These are phyloP conservation scores for Nymphicus hollandicus DNA, from an alignment of 2,113 vertebrate genomes.

Conservation along the genomic window DNA sequence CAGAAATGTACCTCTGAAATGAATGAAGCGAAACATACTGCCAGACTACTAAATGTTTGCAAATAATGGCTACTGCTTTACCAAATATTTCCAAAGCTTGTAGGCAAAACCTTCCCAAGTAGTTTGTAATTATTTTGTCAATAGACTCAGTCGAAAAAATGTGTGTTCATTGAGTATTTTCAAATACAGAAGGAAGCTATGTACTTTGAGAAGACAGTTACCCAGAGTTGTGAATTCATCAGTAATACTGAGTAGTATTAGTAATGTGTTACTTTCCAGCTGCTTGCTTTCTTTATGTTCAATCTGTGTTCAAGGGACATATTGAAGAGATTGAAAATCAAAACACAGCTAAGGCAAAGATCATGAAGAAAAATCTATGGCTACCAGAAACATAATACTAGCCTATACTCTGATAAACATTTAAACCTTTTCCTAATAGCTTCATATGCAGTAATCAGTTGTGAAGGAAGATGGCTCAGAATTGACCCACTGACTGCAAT, in stretches of 20 bases:
- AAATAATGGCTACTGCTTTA: not conserved
- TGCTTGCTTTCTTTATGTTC: not conserved
- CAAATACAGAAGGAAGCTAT: not conserved
- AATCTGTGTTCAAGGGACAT: not conserved
- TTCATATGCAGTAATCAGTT: not conserved
- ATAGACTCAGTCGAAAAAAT: not conserved
- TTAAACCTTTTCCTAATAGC: not conserved
- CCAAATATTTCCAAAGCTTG: not conserved
- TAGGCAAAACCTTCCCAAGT: not conserved
- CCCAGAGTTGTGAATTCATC: not conserved
- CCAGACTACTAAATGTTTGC: not conserved
- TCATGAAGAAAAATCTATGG: not conserved
- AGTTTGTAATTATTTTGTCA: not conserved
- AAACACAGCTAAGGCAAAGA: not conserved
- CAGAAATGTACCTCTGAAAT: not conserved
- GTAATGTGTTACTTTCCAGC: not conserved
- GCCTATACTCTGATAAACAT: not conserved
- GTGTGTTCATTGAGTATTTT: not conserved
- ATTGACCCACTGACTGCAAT: fast-evolving
- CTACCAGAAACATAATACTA: not conserved
- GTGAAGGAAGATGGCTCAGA: not conserved
- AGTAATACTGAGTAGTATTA: not conserved
- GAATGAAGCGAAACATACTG: not conserved
- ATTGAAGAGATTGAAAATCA: not conserved
- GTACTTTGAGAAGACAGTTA: not conserved